These are phyloP conservation scores for Troides oblongomaculatus DNA, from an alignment of 2,888 invertebrate genomes.

Conservation along the genomic window DNA sequence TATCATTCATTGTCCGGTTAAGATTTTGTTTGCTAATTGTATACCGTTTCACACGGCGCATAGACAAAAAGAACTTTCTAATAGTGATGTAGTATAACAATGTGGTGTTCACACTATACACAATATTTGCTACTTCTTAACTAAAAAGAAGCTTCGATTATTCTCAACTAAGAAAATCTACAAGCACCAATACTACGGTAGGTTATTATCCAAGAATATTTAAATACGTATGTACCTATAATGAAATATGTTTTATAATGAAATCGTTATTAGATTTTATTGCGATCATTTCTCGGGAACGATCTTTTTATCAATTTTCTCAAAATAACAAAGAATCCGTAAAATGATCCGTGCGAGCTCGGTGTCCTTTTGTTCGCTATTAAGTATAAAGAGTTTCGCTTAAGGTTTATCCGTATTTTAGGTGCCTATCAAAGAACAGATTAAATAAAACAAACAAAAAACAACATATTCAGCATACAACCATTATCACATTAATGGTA, in stretches of 20 bases:
- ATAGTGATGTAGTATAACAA: no score
- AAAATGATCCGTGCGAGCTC: not conserved
- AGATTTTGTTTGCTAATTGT: no score
- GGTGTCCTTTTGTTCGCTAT: constrained; percentile 3
- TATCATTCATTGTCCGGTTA: no score
- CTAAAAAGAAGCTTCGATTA: no score
- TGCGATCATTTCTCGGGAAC: not conserved
- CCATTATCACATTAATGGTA: not conserved
- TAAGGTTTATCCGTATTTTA: not conserved
- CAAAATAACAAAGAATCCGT: not conserved
- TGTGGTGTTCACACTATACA: no score
- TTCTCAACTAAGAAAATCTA: no score
- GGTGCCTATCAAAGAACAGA: not conserved
- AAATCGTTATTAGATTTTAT: not conserved
- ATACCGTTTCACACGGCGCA: no score
- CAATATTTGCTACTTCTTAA: no score
- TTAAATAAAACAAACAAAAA: not conserved
- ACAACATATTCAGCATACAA: not conserved
- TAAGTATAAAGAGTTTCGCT: not conserved
- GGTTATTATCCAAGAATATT: not conserved
- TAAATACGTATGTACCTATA: not conserved
- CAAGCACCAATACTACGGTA: no score
- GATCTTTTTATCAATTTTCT: not conserved
- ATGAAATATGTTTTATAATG: not conserved
- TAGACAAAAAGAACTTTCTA: no score